These are phyloP conservation scores for Subanguina moxae DNA, from an alignment of 1,140 invertebrate species.

Conservation along the genomic window DNA sequence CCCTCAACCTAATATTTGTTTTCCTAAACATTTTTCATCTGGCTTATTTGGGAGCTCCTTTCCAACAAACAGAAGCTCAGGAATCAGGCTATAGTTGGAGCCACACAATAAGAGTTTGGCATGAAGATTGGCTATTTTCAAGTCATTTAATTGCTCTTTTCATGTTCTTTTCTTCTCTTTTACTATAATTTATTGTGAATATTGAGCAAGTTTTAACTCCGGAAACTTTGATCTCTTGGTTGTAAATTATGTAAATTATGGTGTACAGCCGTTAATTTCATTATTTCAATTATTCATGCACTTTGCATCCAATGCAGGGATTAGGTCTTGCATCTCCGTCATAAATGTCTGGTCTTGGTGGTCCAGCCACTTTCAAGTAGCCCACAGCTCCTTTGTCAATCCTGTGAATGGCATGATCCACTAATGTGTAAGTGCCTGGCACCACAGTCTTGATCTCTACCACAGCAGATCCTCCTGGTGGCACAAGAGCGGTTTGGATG, in stretches of 20 bases:
- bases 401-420: conserved; percentile 16
- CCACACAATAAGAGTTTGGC: conserved; percentile 30
- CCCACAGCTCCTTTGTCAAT: conserved; percentile 18
- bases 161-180: conserved; percentile 16
- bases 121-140: conserved; percentile 27
- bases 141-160: conserved; percentile 19
- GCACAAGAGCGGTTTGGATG: not conserved
- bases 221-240: too few species aligned
- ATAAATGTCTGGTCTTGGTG: conserved; percentile 13
- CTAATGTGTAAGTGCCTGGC: conserved; percentile 10
- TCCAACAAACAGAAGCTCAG: conserved; percentile 6
- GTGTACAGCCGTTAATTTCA: too few species aligned
- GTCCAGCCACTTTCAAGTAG: conserved; percentile 15
- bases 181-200: not conserved
- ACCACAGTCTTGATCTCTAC: conserved; percentile 7
- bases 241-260: too few species aligned
- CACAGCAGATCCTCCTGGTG: conserved; percentile 4
- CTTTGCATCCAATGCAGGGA: conserved; percentile 11
- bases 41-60: conserved; percentile 28
- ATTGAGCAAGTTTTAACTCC: too few species aligned
- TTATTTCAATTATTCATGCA: conserved; percentile 8
- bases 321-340: conserved; percentile 1
- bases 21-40: conserved; percentile 38
- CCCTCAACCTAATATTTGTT: conserved; percentile 24
- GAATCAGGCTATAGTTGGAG: conserved; percentile 28